phyloP scores from a whole-genome alignment of 2,113 vertebrate species.

The Oryzias curvinotus region DNA sequence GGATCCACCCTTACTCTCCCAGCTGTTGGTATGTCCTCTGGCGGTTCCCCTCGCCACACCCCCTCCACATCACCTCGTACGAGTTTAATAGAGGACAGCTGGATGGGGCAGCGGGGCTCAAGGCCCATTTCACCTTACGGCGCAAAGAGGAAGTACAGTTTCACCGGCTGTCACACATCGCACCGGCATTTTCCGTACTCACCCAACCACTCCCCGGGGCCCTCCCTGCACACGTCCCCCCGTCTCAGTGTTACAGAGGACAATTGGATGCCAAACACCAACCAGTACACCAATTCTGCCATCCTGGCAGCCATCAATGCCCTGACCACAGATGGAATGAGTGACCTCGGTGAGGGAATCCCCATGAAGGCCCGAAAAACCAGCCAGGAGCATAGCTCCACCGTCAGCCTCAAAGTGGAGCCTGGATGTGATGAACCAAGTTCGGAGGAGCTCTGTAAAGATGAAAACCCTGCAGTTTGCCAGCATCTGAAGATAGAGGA shows the following conservation, averaged over 20 bases:
- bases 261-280: conserved; percentile 88
- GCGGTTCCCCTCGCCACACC: conserved; percentile 85
- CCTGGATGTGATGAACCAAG: conserved; percentile 83
- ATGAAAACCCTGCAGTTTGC: conserved; percentile 82
- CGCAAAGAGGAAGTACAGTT: conserved; percentile 92
- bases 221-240: conserved; percentile 88
- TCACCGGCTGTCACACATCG: conserved; percentile 74
- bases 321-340: conserved; percentile 89
- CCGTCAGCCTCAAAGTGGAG: conserved; percentile 85
- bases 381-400: conserved; percentile 77
- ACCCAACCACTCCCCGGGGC: conserved; percentile 86
- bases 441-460: conserved; percentile 76
- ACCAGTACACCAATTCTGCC: conserved; percentile 96
- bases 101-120: conserved; percentile 79
- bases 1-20: conserved; percentile 75
- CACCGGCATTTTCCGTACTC: conserved; percentile 83
- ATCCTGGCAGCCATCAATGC: conserved; percentile 97
- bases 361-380: conserved; percentile 92
- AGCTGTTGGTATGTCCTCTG: conserved; percentile 77
- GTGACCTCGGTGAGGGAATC: conserved; percentile 88
- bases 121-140: conserved; percentile 88
- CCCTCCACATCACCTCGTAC: conserved; percentile 86
- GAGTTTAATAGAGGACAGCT: conserved; percentile 87
- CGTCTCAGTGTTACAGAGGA: conserved; percentile 91
- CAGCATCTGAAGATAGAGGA: conserved; percentile 85